Evolutionary conservation across 64 coral and sea anemone species (phyloP).

Genomic region (Platygyra sinensis): DNA sequence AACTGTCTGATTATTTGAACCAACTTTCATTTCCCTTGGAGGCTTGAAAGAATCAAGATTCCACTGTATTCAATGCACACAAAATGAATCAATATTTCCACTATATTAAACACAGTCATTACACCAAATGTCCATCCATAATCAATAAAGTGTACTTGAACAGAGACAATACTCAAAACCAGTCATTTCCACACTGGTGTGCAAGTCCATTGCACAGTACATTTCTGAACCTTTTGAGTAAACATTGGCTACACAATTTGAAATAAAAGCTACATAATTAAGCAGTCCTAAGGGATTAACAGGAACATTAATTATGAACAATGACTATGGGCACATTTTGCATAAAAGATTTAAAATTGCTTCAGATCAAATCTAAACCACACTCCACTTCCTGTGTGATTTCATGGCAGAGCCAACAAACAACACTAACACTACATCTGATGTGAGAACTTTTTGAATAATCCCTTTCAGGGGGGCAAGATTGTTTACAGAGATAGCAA

Average conservation of each 20-base stretch:
- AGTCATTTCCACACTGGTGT: not conserved
- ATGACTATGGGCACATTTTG: not conserved
- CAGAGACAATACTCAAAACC: not conserved
- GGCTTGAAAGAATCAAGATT: no score
- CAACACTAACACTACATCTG: not conserved
- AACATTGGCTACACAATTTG: not conserved
- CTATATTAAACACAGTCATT: no score
- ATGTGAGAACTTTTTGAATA: not conserved
- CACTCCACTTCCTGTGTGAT: not conserved
- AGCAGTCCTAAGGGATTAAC: conserved; percentile 6
- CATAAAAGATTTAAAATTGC: not conserved
- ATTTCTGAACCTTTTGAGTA: not conserved
- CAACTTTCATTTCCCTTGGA: no score
- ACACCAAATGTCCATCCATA: not conserved
- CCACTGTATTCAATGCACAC: no score
- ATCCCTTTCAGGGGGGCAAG: not conserved
- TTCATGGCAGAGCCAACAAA: not conserved
- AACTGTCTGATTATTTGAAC: no score
- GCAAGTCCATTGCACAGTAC: not conserved
- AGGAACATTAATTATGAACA: not conserved
- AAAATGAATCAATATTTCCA: no score
- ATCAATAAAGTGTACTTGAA: not conserved
- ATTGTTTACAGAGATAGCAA: conserved; percentile 42
- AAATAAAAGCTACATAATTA: conserved; percentile 31
- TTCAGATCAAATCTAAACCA: not conserved